Evolutionary conservation across 1,140 invertebrate species (phyloP), one percentile per base, ranked within the genome.

Genomic region (Pomacea maculata): DNA sequence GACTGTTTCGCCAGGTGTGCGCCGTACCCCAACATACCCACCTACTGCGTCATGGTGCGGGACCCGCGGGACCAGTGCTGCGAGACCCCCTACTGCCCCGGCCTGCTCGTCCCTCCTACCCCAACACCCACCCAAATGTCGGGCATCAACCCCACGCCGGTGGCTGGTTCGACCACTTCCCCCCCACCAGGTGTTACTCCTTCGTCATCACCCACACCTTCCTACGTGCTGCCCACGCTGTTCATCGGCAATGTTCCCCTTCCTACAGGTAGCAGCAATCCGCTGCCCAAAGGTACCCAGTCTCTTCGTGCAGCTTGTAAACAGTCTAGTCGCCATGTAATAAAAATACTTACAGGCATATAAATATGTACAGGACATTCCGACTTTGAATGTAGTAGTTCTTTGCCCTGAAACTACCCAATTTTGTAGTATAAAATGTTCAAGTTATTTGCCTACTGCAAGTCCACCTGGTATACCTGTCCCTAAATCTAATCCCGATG

Each of bases 11-110:
- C 8, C 76, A 88, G 87, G 71, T 88, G 87, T 25, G 80, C 86
- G 34, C 81, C 78, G 9, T 86, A 86, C 75, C 73, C 80, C 21
- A 85, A 83, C 74, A 77, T 88, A 12, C 87, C 87, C 11, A n/a
- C 78, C 3, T 79, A 84, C 65, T 88, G 86, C 73, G 65, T 75
- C 29, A 61, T 88, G 84, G 65, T 85, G 25, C 70, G 74, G 25
- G 87, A 88, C 80, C 86, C 87, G 12, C 75, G 72, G 10, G 85
- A 87, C 64, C 73, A 64, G 19, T 87, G 86, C 72, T 88, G 87
- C 78, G 64, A 85, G 84, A 86, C 79, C 57, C 83, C 83, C 29
- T 80, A 74, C 63, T 88, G 87, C 81, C 80, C 85, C 77, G 82
- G 83, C 34, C 61, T 77, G 68, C 61, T 55, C 8, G 64, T 82